Percentiles rank a stretch among this genome's conserved stretches.
Evolutionary conservation across 2,888 invertebrate species (phyloP).

Genomic region (Plagiodera versicolora): DNA sequence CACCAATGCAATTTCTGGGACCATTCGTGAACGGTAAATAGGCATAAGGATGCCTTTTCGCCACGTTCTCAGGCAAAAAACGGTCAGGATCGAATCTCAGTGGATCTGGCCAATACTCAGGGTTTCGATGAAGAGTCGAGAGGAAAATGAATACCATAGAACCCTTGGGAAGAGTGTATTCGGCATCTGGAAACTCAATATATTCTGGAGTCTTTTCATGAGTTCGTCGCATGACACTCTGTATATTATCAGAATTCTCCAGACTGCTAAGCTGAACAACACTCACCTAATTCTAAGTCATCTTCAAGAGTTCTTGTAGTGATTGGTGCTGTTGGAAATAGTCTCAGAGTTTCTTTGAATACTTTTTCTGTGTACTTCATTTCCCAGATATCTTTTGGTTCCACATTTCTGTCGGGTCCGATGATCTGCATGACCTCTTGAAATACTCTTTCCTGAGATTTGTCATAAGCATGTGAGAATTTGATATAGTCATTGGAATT

Average conservation of each 20-base stretch:
- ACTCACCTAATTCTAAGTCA: background rate
- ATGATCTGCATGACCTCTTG: slow-evolving; percentile 30
- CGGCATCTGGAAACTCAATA: background rate
- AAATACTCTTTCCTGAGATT: slow-evolving; percentile 32
- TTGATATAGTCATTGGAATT: too few relatives aligned
- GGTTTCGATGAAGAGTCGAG: background rate
- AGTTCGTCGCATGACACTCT: too few relatives aligned
- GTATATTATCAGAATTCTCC: too few relatives aligned
- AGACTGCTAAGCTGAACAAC: too few relatives aligned
- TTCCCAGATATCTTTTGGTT: slow-evolving; percentile 27
- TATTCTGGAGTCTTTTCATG: too few relatives aligned
- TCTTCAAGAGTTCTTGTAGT: background rate
- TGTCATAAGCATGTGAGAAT: too few relatives aligned
- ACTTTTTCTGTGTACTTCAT: slow-evolving; percentile 36
- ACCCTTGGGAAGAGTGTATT: background rate
- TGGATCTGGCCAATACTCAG: background rate
- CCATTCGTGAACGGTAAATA: background rate
- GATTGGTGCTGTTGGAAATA: slow-evolving; percentile 34
- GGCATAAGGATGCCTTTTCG: background rate
- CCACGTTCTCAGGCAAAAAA: background rate
- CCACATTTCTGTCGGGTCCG: slow-evolving; percentile 21
- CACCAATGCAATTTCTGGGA: background rate
- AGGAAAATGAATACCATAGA: background rate
- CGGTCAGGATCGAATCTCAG: slow-evolving; percentile 6
- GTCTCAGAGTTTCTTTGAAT: slow-evolving; percentile 36